Percentiles rank a stretch among this genome's conserved stretches.
Conservation (phyloP, 1,140 invertebrate species). For the Aphis craccivora region DNA sequence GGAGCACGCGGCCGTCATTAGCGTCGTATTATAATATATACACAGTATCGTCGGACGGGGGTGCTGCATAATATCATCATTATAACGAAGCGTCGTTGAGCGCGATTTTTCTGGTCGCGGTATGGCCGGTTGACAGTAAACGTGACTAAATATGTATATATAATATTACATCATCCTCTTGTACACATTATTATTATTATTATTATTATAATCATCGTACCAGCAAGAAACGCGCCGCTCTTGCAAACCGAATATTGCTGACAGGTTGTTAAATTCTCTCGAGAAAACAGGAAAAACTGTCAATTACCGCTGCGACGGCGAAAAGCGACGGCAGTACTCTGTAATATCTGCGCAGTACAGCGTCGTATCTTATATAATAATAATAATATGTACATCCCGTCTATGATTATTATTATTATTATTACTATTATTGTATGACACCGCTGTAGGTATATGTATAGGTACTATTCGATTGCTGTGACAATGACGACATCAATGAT, state of each 20-base stretch:
- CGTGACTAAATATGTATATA: constrained; percentile 51
- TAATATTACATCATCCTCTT: background rate
- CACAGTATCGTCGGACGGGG: background rate
- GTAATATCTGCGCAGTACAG: background rate
- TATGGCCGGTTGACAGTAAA: constrained; percentile 47
- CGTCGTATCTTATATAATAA: background rate
- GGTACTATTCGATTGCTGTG: too few relatives aligned
- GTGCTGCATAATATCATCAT: background rate
- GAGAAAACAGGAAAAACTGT: constrained; percentile 35
- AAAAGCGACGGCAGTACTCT: background rate
- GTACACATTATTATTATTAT: constrained; percentile 1
- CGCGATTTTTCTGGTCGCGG: background rate
- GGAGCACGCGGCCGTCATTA: background rate
- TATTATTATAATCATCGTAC: constrained; percentile 8
- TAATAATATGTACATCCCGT: background rate
- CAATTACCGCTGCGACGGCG: background rate
- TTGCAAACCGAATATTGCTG: constrained; percentile 30
- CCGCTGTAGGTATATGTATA: background rate
- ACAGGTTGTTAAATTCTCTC: constrained; percentile 24
- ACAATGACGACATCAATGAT: too few relatives aligned
- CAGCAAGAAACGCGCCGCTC: background rate
- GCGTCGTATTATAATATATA: background rate
- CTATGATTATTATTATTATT: background rate
- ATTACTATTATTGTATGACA: background rate
- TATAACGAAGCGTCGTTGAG: constrained; percentile 11